Percentiles rank a stretch among this genome's conserved stretches.
Evolutionary conservation across 2,797 vertebrate species (phyloP).

Genomic region (Botia almorhae): DNA sequence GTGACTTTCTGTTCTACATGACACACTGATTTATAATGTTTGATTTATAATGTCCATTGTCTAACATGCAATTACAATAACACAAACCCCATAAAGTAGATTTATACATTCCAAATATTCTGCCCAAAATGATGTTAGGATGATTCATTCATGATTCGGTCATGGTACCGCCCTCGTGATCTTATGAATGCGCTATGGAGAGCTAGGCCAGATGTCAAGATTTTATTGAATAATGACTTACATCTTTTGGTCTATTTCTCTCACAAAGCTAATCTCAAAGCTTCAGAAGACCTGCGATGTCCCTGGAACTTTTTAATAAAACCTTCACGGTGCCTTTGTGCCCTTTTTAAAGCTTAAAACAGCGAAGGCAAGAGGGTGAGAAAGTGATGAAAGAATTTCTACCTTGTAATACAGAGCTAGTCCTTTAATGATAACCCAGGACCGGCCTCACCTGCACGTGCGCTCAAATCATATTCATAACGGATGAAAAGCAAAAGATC

Average conservation of each 20-base stretch:
- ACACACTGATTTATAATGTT: background rate
- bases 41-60: background rate
- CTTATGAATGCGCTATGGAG: background rate
- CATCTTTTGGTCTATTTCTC: no score
- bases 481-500: background rate
- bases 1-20: background rate
- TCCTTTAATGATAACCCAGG: background rate
- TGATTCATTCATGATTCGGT: no score
- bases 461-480: background rate
- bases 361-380: background rate
- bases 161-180: no score
- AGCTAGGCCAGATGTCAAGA: no score
- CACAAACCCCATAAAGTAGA: background rate
- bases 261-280: no score
- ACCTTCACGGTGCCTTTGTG: background rate
- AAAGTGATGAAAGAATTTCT: background rate
- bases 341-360: background rate
- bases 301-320: background rate
- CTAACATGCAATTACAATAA: background rate
- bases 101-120: background rate
- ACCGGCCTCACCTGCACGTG: background rate
- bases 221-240: no score
- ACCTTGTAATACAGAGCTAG: background rate
- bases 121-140: background rate
- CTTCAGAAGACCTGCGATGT: no score